Conservation (phyloP, 1,140 invertebrate genomes). For the Plodia interpunctella region DNA sequence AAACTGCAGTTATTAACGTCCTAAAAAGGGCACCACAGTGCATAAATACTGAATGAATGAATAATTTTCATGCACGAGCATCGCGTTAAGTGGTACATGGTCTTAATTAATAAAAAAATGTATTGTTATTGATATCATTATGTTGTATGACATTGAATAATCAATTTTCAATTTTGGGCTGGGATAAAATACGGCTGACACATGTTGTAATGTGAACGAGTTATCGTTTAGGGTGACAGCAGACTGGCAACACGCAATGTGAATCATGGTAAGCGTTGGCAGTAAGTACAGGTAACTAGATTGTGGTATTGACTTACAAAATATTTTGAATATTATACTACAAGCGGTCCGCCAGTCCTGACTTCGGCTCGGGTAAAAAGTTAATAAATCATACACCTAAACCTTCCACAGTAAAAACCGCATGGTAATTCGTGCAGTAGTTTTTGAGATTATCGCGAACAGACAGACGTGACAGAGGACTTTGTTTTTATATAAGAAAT, state of each 20-base stretch:
- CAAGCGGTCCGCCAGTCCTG: too few relatives aligned
- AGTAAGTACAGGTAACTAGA: background rate
- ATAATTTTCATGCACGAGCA: background rate
- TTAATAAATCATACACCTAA: too few relatives aligned
- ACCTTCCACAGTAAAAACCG: too few relatives aligned
- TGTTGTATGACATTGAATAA: background rate
- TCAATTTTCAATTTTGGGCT: background rate
- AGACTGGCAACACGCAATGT: background rate
- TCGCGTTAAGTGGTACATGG: background rate
- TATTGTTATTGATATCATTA: conserved; percentile 1
- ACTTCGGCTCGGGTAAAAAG: too few relatives aligned
- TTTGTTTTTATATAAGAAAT: too few relatives aligned
- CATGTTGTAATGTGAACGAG: background rate
- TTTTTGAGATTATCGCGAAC: too few relatives aligned
- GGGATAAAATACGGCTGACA: conserved; percentile 1
- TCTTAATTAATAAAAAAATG: background rate
- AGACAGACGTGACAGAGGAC: too few relatives aligned
- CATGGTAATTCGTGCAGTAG: too few relatives aligned
- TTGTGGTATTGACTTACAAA: too few relatives aligned
- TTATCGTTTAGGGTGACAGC: background rate
- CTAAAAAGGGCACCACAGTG: background rate
- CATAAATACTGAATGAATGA: background rate
- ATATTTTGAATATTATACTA: background rate
- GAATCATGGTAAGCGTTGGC: background rate
- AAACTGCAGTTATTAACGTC: background rate